Conservation (phyloP, 2,888 invertebrate genomes). For the Philopedon plagiatum region DNA sequence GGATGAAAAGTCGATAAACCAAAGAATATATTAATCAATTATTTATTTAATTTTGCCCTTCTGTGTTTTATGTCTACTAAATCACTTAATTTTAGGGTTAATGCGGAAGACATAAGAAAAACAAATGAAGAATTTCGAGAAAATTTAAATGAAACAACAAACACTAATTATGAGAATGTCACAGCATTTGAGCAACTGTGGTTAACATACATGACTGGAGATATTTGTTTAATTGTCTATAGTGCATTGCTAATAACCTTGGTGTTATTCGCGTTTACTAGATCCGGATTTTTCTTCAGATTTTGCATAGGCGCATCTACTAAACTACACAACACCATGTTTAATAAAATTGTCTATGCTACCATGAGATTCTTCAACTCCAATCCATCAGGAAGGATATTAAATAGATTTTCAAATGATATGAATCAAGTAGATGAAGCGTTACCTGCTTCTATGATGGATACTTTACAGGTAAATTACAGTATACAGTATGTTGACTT, state of each 20-base stretch:
- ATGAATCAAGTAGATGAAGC: conserved; percentile 74
- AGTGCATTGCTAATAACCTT: conserved; percentile 49
- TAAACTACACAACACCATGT: conserved; percentile 72
- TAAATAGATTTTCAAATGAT: conserved; percentile 83
- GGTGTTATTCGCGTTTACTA: conserved; percentile 67
- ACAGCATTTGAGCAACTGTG: conserved; percentile 30
- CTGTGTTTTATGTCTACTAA: too few species aligned
- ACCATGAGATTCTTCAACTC: conserved; percentile 80
- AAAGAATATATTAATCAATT: too few species aligned
- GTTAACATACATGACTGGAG: conserved; percentile 48
- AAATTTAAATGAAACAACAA: too few species aligned
- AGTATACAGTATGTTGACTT: too few species aligned
- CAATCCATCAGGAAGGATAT: conserved; percentile 76
- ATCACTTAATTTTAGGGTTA: conserved; percentile 57
- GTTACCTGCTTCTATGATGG: conserved; percentile 70
- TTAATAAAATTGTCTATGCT: conserved; percentile 73
- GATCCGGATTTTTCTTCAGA: conserved; percentile 71
- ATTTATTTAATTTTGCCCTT: too few species aligned
- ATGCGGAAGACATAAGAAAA: conserved; percentile 68
- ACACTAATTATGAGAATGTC: too few species aligned
- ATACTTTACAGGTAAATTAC: conserved; percentile 68
- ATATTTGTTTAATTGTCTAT: conserved; percentile 65
- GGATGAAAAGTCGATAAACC: too few species aligned
- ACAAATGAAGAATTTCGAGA: background rate
- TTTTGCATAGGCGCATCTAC: conserved; percentile 72